Evolutionary conservation across 2,113 vertebrate genomes (phyloP).

Genomic region (Kobus ellipsiprymnus): DNA sequence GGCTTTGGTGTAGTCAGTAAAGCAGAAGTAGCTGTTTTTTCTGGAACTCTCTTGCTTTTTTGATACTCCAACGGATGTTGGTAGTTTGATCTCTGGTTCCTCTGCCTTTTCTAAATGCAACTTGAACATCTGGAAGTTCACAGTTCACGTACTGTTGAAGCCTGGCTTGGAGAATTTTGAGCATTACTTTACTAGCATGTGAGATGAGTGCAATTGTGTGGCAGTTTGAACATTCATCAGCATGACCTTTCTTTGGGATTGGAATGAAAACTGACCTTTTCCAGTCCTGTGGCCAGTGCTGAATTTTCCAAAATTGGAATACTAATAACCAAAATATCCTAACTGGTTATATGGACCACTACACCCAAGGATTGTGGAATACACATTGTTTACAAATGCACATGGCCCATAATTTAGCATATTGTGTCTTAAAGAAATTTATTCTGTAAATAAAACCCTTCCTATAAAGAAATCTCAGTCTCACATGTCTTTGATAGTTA

Average conservation of each 20-base stretch:
- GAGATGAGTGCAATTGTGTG: not conserved
- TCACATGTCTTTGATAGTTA: not conserved
- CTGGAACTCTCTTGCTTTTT: not conserved
- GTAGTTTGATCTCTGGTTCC: not conserved
- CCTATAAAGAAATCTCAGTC: not conserved
- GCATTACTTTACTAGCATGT: not conserved
- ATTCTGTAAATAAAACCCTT: not conserved
- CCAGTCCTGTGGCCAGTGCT: not conserved
- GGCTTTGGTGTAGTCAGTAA: not conserved
- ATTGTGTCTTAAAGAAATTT: not conserved
- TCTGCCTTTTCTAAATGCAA: not conserved
- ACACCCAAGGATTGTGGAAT: not conserved
- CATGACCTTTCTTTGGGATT: not conserved
- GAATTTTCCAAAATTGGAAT: not conserved
- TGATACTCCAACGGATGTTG: accelerated
- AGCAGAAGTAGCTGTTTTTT: not conserved
- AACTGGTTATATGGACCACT: not conserved
- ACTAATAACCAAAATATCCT: not conserved
- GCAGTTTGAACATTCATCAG: not conserved
- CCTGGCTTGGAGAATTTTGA: not conserved
- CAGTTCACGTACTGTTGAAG: accelerated
- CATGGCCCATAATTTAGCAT: not conserved
- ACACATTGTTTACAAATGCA: not conserved
- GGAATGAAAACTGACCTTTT: not conserved
- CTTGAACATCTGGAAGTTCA: not conserved